These are phyloP conservation scores for Dermatemys mawii DNA, from an alignment of 2,113 vertebrate species.

Conservation along the genomic window DNA sequence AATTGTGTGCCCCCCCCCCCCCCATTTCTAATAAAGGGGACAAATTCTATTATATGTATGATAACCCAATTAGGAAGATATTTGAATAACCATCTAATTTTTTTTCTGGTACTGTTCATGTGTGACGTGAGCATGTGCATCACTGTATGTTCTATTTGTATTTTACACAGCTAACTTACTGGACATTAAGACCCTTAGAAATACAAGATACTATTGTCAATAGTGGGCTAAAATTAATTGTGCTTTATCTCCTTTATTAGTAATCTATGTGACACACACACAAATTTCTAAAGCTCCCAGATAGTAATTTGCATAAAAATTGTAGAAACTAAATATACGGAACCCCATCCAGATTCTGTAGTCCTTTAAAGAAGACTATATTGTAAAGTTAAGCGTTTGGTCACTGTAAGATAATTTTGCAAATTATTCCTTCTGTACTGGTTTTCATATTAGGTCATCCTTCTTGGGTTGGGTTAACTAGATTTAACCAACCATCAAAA, in stretches of 20 bases:
- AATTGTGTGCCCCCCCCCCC: neutral
- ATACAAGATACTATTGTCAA: neutral
- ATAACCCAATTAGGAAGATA: neutral
- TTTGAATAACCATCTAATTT: neutral
- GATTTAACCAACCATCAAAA: constrained; percentile 58
- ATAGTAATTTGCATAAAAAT: neutral
- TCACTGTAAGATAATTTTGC: neutral
- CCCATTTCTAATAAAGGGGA: neutral
- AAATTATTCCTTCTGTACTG: neutral
- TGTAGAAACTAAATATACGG: neutral
- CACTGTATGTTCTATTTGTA: neutral
- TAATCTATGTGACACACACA: neutral
- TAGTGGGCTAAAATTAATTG: neutral
- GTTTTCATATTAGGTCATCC: neutral
- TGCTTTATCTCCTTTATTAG: neutral
- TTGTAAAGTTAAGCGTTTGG: neutral
- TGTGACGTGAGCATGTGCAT: neutral
- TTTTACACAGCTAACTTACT: neutral
- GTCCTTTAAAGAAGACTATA: neutral
- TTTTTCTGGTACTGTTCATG: neutral
- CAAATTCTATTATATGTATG: neutral
- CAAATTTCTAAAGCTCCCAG: neutral
- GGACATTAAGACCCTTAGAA: neutral
- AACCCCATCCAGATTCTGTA: neutral
- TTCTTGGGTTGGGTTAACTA: constrained; percentile 39